Evolutionary conservation across 2,888 invertebrate species (phyloP).

Genomic region (Pterostichus niger): DNA sequence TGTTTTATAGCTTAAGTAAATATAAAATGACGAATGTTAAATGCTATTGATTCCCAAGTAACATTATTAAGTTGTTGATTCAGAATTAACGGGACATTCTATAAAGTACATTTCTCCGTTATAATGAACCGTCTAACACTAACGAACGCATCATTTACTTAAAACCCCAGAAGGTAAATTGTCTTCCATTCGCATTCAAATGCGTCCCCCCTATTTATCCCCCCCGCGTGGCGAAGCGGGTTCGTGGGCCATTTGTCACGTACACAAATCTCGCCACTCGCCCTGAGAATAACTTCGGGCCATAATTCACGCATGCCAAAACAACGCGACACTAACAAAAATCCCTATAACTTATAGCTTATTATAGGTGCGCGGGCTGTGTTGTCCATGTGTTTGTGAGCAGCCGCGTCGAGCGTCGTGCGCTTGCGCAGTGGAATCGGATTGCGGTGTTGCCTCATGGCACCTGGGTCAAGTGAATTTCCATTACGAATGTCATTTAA

Average conservation of each 20-base stretch:
- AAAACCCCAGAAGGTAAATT: constrained; percentile 42
- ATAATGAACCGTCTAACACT: constrained; percentile 7
- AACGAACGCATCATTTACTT: constrained; percentile 25
- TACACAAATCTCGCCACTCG: constrained; percentile 47
- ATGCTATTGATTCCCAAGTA: not conserved
- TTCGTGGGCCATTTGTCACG: constrained; percentile 59
- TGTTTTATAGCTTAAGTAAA: not conserved
- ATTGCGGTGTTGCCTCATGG: not conserved
- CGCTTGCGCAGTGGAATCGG: no score
- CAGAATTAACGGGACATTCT: constrained; percentile 25
- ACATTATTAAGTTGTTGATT: not conserved
- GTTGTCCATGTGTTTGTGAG: not conserved
- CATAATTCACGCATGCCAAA: constrained; percentile 76
- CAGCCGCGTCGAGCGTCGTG: not conserved
- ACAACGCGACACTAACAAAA: constrained; percentile 76
- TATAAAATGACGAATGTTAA: not conserved
- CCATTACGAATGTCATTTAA: no score
- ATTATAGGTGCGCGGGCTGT: constrained; percentile 71
- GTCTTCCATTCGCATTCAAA: constrained; percentile 42
- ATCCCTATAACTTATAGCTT: constrained; percentile 75
- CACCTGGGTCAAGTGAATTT: no score
- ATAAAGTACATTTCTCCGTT: constrained; percentile 48
- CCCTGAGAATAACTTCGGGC: constrained; percentile 75
- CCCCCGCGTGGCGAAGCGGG: constrained; percentile 9
- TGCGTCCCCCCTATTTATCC: constrained; percentile 3